A percentile compares a stretch with the other conserved stretches of the same genome.
phyloP scores from a whole-genome alignment of 2,113 vertebrate species.

The Calonectris borealis region DNA sequence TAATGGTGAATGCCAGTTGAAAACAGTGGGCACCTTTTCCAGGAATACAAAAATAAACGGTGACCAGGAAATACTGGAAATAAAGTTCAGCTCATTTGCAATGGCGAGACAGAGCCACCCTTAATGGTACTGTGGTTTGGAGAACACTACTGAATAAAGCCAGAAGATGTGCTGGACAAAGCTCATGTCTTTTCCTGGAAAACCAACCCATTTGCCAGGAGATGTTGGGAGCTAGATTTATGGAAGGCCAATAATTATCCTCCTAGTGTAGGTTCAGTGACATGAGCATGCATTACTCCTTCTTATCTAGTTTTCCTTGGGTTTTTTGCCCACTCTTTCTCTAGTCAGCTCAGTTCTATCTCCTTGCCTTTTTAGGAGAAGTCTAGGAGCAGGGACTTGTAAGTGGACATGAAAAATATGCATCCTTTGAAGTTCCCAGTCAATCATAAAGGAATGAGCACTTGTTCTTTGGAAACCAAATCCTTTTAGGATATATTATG shows the following conservation, averaged over 20 bases:
- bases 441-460: not conserved
- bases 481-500: not conserved
- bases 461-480: not conserved
- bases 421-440: not conserved
- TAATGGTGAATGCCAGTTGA: not conserved
- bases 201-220: not conserved
- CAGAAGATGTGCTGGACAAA: not conserved
- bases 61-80: not conserved
- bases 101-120: not conserved
- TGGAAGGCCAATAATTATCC: not conserved
- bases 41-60: not conserved
- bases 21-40: not conserved
- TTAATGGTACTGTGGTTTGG: not conserved
- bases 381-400: not conserved
- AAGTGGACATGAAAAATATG: accelerated
- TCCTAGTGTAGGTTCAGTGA: not conserved
- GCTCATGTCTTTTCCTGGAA: not conserved
- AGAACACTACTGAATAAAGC: not conserved
- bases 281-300: not conserved
- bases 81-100: not conserved
- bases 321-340: not conserved
- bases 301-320: not conserved
- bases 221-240: not conserved
- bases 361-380: not conserved
- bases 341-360: not conserved